These are phyloP conservation scores for Drosophila lacicola DNA, from an alignment of 2,888 invertebrate species.

Conservation along the genomic window DNA sequence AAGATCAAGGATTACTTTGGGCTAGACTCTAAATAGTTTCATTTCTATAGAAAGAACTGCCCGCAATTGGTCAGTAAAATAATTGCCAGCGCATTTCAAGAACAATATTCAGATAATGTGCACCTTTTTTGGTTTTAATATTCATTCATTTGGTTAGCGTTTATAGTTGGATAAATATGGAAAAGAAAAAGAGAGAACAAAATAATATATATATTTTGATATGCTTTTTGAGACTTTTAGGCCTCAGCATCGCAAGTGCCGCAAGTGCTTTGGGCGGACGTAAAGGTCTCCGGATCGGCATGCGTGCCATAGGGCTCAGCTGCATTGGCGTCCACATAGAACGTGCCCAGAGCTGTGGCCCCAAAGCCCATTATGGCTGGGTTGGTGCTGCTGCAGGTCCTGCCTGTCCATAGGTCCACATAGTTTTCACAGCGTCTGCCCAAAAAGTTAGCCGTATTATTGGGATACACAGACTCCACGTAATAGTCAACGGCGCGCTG, in stretches of 20 bases:
- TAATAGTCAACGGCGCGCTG: constrained; percentile 17
- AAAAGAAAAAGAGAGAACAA: no score
- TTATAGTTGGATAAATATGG: background rate
- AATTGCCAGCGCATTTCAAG: background rate
- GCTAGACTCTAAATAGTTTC: no score
- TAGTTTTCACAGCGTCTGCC: constrained; percentile 4
- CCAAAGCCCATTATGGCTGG: constrained; percentile 10
- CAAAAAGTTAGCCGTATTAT: constrained; percentile 3
- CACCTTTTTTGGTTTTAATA: background rate
- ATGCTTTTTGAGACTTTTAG: background rate
- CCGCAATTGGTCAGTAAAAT: no score
- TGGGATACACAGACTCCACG: constrained; percentile 12
- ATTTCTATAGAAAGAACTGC: no score
- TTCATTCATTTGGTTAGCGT: background rate
- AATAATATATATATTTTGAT: no score
- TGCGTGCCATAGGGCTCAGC: constrained; percentile 6
- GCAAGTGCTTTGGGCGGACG: background rate
- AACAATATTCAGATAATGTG: background rate
- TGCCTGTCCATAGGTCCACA: constrained; percentile 17
- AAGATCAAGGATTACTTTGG: no score
- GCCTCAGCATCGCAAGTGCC: background rate
- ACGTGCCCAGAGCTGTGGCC: constrained; percentile 1
- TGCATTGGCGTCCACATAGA: constrained; percentile 15
- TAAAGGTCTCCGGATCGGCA: constrained; percentile 6
- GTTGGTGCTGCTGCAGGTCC: background rate